Evolutionary conservation across 2,888 invertebrate species (phyloP), one percentile per base, ranked within the genome.

Genomic region (Drosophila prolongata): DNA sequence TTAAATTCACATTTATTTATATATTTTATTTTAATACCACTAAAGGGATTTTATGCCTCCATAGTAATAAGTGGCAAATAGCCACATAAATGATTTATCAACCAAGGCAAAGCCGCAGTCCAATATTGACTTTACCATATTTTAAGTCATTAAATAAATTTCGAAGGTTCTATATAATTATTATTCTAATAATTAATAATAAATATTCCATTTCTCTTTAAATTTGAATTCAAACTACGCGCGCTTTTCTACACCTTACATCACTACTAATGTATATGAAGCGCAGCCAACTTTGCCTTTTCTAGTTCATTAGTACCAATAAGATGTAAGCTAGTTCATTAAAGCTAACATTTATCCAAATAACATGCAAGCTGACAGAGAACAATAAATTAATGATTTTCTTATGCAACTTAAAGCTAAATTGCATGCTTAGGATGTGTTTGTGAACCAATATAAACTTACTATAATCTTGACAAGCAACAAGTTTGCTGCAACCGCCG

Each of bases 401-500:
- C 35, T 27, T 24, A 5, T 0, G 0, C 3, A 10, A 11, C 2
- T 14, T 6, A 8, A 8, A 13, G 5, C 1, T 2, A 8, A 35
- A 2, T 27, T 10, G 3, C 0, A 11, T 6, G 2, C 11, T 10
- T 19, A 9, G 0, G 11, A 11, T 11, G n/a, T 11, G 5, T 6
- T 34, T 16, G 14, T 2, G 10, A 10, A 11, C 9, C 1, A 10
- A 2, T 11, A 6, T 0, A 6, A 1, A 1, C 1, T 6, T 9
- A 34, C 11, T 6, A 1, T 34, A 6, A 34, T 47, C 34, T 46
- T 13, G 16, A 34, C 44, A 70, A 44, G 67, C 50, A 68, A 68
- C 68, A 70, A 70, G 68, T 70, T 44, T 70, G 40, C 24, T 27
- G 24, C 38, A 59, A 19, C 24, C 10, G 27, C 5, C 34, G 30